Evolutionary conservation across 2,113 vertebrate genomes (phyloP).

Genomic region (Azemiops feae): DNA sequence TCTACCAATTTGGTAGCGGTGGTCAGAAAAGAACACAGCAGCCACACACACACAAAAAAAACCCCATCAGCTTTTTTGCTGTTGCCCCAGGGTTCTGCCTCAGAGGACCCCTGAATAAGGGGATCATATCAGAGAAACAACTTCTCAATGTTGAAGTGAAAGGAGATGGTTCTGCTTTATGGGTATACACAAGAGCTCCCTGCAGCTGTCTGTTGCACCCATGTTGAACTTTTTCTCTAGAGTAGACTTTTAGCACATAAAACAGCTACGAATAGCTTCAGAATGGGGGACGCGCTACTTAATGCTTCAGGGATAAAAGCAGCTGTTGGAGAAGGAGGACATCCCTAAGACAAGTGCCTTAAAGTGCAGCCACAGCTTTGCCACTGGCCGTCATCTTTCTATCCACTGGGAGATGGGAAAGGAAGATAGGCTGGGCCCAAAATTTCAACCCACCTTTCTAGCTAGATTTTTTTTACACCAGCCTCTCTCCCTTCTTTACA

Average conservation of each 20-base stretch:
- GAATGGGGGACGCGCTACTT: neutral
- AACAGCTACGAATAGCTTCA: neutral
- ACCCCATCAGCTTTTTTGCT: neutral
- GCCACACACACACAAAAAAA: no score
- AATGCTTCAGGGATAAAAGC: neutral
- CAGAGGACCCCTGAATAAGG: neutral
- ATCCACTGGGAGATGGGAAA: neutral
- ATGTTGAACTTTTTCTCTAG: neutral
- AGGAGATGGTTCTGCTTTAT: neutral
- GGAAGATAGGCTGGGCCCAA: neutral
- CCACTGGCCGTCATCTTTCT: neutral
- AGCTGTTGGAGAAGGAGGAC: neutral
- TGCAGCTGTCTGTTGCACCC: neutral
- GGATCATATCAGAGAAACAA: neutral
- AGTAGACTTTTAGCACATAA: neutral
- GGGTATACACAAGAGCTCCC: neutral
- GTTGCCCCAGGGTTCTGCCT: neutral
- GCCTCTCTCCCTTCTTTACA: neutral
- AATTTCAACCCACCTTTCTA: neutral
- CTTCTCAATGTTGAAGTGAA: neutral
- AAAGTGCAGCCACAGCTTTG: neutral
- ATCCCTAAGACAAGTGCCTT: neutral
- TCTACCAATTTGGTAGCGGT: neutral
- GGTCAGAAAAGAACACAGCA: neutral
- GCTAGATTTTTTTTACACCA: neutral